These are phyloP conservation scores for Mycalesis mineus DNA, from an alignment of 2,888 invertebrate species.

Conservation along the genomic window DNA sequence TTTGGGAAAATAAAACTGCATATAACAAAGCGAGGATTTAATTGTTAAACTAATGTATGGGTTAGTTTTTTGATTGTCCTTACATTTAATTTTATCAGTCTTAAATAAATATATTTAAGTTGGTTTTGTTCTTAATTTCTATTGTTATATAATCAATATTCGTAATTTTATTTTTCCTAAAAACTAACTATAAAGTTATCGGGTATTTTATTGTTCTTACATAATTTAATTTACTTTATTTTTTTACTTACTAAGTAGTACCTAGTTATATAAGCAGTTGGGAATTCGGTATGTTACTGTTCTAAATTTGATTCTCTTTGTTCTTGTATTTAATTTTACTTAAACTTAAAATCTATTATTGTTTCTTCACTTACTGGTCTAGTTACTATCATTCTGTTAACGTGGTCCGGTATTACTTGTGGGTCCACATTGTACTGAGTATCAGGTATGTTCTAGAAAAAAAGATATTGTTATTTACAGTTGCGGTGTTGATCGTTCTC, in stretches of 20 bases:
- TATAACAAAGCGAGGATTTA: neutral
- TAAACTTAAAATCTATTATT: neutral
- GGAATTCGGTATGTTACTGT: too few species aligned
- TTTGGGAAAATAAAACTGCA: slow-evolving; percentile 1
- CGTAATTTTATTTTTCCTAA: neutral
- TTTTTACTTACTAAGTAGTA: neutral
- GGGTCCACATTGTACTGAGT: slow-evolving; percentile 9
- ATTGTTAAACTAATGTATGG: neutral
- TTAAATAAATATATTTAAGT: too few species aligned
- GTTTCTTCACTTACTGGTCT: slow-evolving; percentile 19
- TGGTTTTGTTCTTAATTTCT: too few species aligned
- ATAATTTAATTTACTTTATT: neutral
- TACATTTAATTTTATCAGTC: neutral
- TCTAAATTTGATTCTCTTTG: neutral
- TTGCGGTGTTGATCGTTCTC: too few species aligned
- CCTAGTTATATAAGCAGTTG: too few species aligned
- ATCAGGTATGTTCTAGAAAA: slow-evolving; percentile 22
- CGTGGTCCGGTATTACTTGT: slow-evolving; percentile 4
- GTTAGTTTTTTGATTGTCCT: neutral
- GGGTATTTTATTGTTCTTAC: neutral
- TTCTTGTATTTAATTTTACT: neutral
- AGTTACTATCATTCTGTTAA: slow-evolving; percentile 14
- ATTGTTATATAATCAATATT: too few species aligned
- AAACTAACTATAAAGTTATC: too few species aligned
- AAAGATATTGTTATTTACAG: neutral